These are phyloP conservation scores for Branchinecta lynchi DNA, from an alignment of 1,140 invertebrate species.

Conservation along the genomic window DNA sequence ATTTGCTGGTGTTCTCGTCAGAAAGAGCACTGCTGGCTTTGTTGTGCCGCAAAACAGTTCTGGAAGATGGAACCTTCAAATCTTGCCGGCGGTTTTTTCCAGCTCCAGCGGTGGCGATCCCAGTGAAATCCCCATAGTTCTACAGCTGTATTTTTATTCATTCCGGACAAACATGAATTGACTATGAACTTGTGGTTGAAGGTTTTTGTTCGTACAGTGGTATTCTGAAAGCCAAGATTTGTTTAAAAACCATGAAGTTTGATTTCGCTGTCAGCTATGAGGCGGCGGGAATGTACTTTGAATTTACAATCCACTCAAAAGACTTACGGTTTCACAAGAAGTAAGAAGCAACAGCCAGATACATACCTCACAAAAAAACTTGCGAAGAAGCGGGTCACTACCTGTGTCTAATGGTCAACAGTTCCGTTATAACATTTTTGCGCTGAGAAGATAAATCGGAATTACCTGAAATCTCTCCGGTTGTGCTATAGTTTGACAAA, in stretches of 20 bases:
- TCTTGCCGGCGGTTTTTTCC: no score
- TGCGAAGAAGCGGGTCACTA: no score
- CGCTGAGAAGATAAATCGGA: no score
- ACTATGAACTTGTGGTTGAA: constrained; percentile 6
- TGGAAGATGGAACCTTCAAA: constrained; percentile 8
- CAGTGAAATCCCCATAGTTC: constrained; percentile 5
- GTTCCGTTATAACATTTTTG: no score
- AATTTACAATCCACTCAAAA: constrained; percentile 1
- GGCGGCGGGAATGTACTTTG: not conserved
- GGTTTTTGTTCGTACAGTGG: constrained; percentile 1
- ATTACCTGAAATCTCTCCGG: no score
- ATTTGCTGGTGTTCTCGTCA: not conserved
- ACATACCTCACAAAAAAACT: no score
- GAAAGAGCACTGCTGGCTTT: constrained; percentile 1
- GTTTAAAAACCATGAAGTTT: constrained; percentile 2
- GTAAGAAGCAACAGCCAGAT: no score
- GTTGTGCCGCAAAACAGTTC: constrained; percentile 5
- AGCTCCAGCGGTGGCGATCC: no score
- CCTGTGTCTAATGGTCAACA: no score
- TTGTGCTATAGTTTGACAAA: no score
- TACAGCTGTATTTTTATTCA: not conserved
- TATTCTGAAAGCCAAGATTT: constrained; percentile 9
- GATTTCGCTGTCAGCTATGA: not conserved
- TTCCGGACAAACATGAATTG: constrained; percentile 9
- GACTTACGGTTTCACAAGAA: not conserved